A percentile compares a stretch with the other conserved stretches of the same genome.
These are phyloP conservation scores for Halichoerus grypus DNA, from an alignment of 2,113 vertebrate species.

Conservation along the genomic window DNA sequence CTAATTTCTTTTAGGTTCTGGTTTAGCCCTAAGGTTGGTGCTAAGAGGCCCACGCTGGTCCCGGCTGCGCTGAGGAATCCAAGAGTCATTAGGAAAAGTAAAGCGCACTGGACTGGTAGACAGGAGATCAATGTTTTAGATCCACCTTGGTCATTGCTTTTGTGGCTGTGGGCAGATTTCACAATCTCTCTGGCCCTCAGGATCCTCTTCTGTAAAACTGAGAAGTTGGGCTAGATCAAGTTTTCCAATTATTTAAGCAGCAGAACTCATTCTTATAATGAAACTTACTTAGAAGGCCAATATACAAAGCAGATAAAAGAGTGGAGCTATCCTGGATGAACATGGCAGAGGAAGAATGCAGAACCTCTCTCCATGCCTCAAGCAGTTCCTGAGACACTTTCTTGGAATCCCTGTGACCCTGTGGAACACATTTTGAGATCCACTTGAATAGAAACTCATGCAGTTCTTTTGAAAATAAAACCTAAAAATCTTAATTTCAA, in stretches of 20 bases:
- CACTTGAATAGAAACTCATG: not conserved
- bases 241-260: conserved; percentile 36
- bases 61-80: not conserved
- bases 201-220: conserved; percentile 15
- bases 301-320: not conserved
- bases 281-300: not conserved
- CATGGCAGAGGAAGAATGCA: not conserved
- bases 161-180: not conserved
- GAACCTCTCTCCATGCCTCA: not conserved
- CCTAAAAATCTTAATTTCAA: not conserved
- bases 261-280: not conserved
- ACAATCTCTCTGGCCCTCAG: not conserved
- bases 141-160: not conserved
- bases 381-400: not conserved
- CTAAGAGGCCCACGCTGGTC: not conserved
- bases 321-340: not conserved
- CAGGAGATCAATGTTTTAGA: not conserved
- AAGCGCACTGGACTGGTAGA: not conserved
- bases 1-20: not conserved
- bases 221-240: not conserved
- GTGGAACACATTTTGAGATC: not conserved
- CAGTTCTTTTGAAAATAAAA: conserved; percentile 22
- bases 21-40: not conserved
- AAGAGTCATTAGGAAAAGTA: not conserved
- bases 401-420: not conserved